Conservation (phyloP, 1,140 invertebrate genomes). For the Pachypsylla venusta region DNA sequence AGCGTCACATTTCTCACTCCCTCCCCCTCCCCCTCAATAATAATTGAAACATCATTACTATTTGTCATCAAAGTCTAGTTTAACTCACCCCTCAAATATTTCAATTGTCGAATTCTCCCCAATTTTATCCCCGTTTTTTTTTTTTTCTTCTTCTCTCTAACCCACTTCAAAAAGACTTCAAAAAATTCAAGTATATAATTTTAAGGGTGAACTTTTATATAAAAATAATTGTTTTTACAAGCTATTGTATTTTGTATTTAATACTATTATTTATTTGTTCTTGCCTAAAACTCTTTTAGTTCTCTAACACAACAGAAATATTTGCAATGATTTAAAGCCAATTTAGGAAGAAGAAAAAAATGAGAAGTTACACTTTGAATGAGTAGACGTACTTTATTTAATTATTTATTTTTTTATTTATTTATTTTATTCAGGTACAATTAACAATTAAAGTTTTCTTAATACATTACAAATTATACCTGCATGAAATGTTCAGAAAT, state of each 20-base stretch:
- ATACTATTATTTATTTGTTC: constrained; percentile 6
- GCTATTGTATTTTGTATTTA: neutral
- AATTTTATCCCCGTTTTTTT: neutral
- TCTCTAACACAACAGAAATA: too few relatives aligned
- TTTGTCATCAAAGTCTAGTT: constrained; percentile 9
- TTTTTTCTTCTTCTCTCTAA: too few relatives aligned
- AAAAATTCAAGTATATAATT: constrained; percentile 5
- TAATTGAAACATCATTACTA: constrained; percentile 8
- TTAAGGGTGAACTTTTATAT: constrained; percentile 9
- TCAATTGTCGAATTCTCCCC: constrained; percentile 4
- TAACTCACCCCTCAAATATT: neutral
- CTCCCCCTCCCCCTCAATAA: neutral
- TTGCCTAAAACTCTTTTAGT: too few relatives aligned
- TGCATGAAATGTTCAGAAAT: too few relatives aligned
- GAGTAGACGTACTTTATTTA: too few relatives aligned
- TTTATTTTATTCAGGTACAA: too few relatives aligned
- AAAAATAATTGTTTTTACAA: constrained; percentile 10
- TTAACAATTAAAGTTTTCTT: too few relatives aligned
- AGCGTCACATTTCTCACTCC: neutral
- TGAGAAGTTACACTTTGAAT: too few relatives aligned
- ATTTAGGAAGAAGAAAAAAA: too few relatives aligned
- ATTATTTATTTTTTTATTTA: too few relatives aligned
- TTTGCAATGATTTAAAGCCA: too few relatives aligned
- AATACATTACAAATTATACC: too few relatives aligned
- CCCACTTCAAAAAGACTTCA: neutral